A percentile compares a stretch with the other conserved stretches of the same genome.
phyloP scores from a whole-genome alignment of 2,888 invertebrate genomes.

The Stenotaenia linearis region DNA sequence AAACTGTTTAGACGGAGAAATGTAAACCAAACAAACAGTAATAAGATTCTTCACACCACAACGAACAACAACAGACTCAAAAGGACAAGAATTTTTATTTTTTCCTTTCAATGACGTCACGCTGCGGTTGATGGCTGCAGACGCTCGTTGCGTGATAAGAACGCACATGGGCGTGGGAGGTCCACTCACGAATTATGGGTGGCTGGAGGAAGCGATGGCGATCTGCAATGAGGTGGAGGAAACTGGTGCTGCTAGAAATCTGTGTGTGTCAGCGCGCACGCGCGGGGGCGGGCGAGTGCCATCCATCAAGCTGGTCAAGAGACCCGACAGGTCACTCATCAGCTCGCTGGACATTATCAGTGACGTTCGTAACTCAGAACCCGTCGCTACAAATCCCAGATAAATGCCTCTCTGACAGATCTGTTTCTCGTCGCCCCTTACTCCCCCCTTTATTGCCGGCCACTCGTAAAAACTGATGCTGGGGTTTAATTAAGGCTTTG shows the following conservation, averaged over 20 bases:
- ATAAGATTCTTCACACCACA: no score
- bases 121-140: background rate
- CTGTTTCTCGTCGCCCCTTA: background rate
- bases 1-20: no score
- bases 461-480: background rate
- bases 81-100: background rate
- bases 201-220: background rate
- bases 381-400: constrained; percentile 32
- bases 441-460: background rate
- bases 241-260: background rate
- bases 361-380: background rate
- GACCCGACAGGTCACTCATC: constrained; percentile 29
- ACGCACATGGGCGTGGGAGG: background rate
- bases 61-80: no score
- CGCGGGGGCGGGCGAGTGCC: background rate
- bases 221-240: no score
- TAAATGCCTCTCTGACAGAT: constrained; percentile 17
- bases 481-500: no score
- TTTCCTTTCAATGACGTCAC: background rate
- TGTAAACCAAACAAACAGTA: no score
- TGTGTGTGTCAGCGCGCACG: background rate
- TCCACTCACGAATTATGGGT: background rate
- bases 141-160: background rate
- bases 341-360: constrained; percentile 30
- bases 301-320: constrained; percentile 15